Evolutionary conservation across 2,888 invertebrate species (phyloP), one percentile per base, ranked within the genome.

Genomic region (Mesorhabditis sp.): DNA sequence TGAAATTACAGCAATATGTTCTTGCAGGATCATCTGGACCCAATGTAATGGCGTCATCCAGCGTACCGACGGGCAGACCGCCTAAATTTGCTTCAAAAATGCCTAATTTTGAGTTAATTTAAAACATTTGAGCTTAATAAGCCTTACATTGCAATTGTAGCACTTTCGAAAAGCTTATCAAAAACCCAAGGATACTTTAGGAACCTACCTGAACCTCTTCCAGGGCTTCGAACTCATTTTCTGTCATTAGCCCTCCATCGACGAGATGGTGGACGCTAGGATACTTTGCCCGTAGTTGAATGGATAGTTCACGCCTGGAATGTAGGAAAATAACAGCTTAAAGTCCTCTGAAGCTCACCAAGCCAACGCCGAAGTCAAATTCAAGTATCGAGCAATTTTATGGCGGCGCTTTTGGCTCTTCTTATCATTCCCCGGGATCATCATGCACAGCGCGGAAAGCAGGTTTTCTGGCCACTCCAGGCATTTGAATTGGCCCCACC

Each of bases 1-100:
- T 28, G 28, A 28, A 28, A 28, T 28, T 28, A 28, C 28, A 28
- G 28, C 28, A 28, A 28, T 28, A 28, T 74, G 75, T n/a, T 78
- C 76, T 66, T 76, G 70, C 50, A 72, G 67, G 58, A 78, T 70
- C 4, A 80, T 71, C n/a, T 77, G 77, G 6, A 78, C 65, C 82
- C 82, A 82, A 65, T 80, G 78, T n/a, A 82, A 68, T 5, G 82
- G 82, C n/a, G 79, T 71, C 72, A 79, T 72, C 82, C 82, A 82
- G 5, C 80, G 74, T 4, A 74, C 71, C 4, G 75, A 68, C 43
- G 75, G 73, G 66, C 74, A 74, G 13, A 74, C 72, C 5, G 43
- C 67, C 78, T 78, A 72, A 65, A 70, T n/a, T 28, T 2, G 28
- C 28, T 28, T 28, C 28, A 2, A 28, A 28, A 28, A 28, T 28